These are phyloP conservation scores for Neuroterus valhalla DNA, from an alignment of 1,140 invertebrate species.

Conservation along the genomic window DNA sequence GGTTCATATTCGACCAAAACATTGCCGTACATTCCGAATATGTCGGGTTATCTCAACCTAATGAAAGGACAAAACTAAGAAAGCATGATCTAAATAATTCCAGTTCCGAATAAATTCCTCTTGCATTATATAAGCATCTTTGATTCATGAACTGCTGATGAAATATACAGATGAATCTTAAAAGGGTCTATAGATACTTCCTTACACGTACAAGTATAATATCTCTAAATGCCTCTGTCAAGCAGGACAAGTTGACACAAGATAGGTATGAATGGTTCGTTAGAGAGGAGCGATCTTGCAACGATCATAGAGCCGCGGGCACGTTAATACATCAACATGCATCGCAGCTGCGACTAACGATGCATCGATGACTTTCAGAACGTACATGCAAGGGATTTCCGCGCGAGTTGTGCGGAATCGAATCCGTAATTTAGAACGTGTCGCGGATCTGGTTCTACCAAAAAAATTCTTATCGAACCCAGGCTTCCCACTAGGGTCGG, in stretches of 20 bases:
- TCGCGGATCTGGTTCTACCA: not conserved
- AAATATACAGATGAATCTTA: conserved; percentile 15
- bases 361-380: conserved; percentile 27
- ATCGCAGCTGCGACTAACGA: conserved; percentile 26
- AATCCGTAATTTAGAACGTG: conserved; percentile 24
- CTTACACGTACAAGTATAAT: conserved; percentile 23
- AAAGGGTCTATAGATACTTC: conserved; percentile 21
- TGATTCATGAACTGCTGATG: not conserved
- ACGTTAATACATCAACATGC: conserved; percentile 25
- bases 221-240: conserved; percentile 22
- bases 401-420: conserved; percentile 12
- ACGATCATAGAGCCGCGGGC: conserved; percentile 23
- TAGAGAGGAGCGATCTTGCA: conserved; percentile 19
- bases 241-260: conserved; percentile 5
- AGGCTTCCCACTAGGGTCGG: not conserved
- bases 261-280: conserved; percentile 27
- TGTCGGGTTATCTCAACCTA: too few species aligned
- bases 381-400: not conserved
- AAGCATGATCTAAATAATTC: too few species aligned
- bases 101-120: too few species aligned
- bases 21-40: too few species aligned
- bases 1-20: too few species aligned
- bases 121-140: too few species aligned
- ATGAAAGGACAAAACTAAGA: too few species aligned
- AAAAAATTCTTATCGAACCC: conserved; percentile 13